Percentiles rank a stretch among this genome's conserved stretches.
These are phyloP conservation scores for Osmoderma eremita DNA, from an alignment of 2,888 invertebrate species.

Conservation along the genomic window DNA sequence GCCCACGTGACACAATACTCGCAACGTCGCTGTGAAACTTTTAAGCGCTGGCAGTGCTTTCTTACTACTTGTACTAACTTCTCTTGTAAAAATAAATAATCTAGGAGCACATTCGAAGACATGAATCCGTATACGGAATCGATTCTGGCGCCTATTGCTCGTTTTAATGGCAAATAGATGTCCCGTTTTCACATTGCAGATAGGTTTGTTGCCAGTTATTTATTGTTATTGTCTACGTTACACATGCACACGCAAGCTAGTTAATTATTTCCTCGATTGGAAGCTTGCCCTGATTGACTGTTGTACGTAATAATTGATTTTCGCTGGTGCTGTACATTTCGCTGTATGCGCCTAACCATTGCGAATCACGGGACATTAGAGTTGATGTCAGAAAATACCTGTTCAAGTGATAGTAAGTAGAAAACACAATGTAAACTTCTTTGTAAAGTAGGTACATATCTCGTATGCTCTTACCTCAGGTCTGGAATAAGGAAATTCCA, in stretches of 20 bases:
- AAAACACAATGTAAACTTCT: neutral
- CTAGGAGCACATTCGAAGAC: neutral
- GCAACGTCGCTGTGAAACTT: no score
- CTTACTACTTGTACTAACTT: neutral
- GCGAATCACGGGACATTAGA: slow-evolving; percentile 1
- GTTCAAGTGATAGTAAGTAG: neutral
- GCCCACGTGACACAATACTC: no score
- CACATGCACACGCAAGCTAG: neutral
- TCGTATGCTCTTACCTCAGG: no score
- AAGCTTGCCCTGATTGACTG: neutral
- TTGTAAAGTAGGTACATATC: neutral
- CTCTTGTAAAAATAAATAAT: neutral
- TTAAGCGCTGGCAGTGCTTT: neutral
- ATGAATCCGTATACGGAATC: neutral
- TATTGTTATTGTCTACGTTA: slow-evolving; percentile 11
- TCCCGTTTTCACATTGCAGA: slow-evolving; percentile 9
- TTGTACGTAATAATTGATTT: slow-evolving; percentile 13
- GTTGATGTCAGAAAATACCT: slow-evolving; percentile 9
- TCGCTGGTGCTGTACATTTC: neutral
- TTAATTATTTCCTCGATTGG: slow-evolving; percentile 20
- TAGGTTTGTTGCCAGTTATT: slow-evolving; percentile 19
- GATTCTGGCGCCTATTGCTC: neutral
- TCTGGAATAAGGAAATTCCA: no score
- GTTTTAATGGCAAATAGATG: slow-evolving; percentile 9
- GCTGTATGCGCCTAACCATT: neutral